Evolutionary conservation across 2,797 vertebrate genomes (phyloP).

Genomic region (Hylomyscus alleni): DNA sequence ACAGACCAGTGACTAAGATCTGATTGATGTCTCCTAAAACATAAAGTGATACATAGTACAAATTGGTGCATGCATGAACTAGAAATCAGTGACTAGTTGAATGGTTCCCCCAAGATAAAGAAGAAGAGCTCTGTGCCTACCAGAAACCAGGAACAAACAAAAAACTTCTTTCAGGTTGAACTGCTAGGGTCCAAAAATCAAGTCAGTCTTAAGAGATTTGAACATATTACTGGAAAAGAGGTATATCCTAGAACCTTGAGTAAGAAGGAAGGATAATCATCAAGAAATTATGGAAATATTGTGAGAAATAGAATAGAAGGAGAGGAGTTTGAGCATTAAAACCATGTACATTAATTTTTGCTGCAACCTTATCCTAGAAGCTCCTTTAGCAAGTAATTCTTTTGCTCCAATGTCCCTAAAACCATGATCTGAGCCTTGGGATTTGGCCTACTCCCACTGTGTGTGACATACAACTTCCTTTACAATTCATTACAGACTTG

Average conservation of each 20-base stretch:
- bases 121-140: background rate
- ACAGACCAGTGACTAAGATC: background rate
- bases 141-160: background rate
- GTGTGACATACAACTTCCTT: conserved; percentile 8
- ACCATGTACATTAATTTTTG: background rate
- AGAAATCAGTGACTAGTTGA: background rate
- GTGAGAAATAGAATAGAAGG: background rate
- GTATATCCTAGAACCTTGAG: background rate
- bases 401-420: background rate
- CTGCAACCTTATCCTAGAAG: conserved; percentile 15
- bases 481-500: background rate
- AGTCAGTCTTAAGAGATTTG: background rate
- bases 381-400: background rate
- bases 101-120: background rate
- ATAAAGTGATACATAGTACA: background rate
- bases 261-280: background rate
- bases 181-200: conserved; percentile 22
- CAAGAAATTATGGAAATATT: conserved; percentile 17
- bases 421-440: background rate
- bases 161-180: conserved; percentile 14
- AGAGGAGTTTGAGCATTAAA: background rate
- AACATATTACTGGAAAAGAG: background rate
- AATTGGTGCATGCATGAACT: background rate
- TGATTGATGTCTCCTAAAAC: background rate
- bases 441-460: background rate